Evolutionary conservation across 2,797 vertebrate species (phyloP), one percentile per base, ranked within the genome.

Genomic region (Dicrostonyx torquatus): DNA sequence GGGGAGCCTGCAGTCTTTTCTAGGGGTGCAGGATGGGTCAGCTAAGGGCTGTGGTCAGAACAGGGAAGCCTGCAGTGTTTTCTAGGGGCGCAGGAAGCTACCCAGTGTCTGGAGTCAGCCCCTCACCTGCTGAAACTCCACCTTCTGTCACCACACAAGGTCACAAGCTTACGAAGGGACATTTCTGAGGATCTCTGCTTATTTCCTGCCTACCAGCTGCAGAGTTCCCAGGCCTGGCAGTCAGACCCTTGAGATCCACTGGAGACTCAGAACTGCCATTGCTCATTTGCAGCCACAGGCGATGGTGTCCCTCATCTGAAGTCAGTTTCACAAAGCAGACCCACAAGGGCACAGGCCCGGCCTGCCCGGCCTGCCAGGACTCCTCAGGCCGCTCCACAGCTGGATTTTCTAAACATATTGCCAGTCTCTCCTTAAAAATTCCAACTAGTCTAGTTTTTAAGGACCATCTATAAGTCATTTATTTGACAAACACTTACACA

Each of bases 401-500:
- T 20, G 15, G 55, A 29, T 87, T 87, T 87, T 34, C 79, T 53
- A 11, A 84, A 15, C 9, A 15, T 1, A 50, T 78, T 43, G 13
- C 73, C 14, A 37, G 31, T 50, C 45, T 9, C 76, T 68, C 45
- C 75, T 78, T 37, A 85, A 60, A 93, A 78, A 90, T 37, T 48
- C 58, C 58, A 80, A 79, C 45, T 22, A 60, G 17, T 66, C 55
- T 22, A 53, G 34, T 76, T 75, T 26, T 45, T 79, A 88, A 91
- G 66, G n/a, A 72, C 77, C 24, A 72, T 40, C 45, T 34, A 29
- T 18, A 82, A 43, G 29, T 68, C 75, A 66, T 73, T 90, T 84
- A 87, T 68, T 60, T 84, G 86, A 93, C 90, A 94, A 92, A 64
- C 50, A 77, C 43, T 55, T 73, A 70, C 5, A 66, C 4, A 29